Evolutionary conservation across 2,888 invertebrate species (phyloP).

Genomic region (Stenichneumon culpator): DNA sequence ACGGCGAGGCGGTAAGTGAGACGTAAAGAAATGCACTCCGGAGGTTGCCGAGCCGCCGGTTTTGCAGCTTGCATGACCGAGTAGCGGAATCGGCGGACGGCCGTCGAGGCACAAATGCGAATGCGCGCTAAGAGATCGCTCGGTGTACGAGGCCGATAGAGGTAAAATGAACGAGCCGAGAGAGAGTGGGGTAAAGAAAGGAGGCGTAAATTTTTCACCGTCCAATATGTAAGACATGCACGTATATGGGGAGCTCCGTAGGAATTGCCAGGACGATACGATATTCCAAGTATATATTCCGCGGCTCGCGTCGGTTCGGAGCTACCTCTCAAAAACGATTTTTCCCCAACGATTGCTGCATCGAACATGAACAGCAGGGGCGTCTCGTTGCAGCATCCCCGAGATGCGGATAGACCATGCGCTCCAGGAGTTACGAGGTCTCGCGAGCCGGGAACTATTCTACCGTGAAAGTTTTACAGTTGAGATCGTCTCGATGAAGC

Average conservation of each 20-base stretch:
- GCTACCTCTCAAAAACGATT: constrained; percentile 30
- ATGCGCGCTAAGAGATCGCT: constrained; percentile 12
- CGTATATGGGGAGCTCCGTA: constrained; percentile 20
- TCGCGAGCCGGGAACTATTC: neutral
- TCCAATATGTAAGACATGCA: constrained; percentile 43
- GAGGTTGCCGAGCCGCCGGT: constrained; percentile 23
- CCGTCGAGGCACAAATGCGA: constrained; percentile 2
- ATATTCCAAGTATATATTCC: constrained; percentile 31
- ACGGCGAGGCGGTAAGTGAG: constrained; percentile 47
- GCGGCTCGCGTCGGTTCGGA: neutral
- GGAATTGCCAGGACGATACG: constrained; percentile 9
- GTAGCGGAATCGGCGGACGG: constrained; percentile 10
- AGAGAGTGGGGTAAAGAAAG: neutral
- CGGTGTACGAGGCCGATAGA: constrained; percentile 7
- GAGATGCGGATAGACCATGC: constrained; percentile 18
- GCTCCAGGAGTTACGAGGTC: constrained; percentile 29
- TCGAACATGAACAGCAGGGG: neutral
- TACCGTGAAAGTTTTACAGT: constrained; percentile 22
- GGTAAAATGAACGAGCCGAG: constrained; percentile 10
- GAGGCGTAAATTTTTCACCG: constrained; percentile 43
- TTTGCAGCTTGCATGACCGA: constrained; percentile 40
- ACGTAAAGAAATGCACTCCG: constrained; percentile 56
- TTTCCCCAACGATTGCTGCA: constrained; percentile 25
- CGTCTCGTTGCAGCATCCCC: neutral
- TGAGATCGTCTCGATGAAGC: neutral